phyloP scores from a whole-genome alignment of 2,888 invertebrate species.

The Muscina levida region DNA sequence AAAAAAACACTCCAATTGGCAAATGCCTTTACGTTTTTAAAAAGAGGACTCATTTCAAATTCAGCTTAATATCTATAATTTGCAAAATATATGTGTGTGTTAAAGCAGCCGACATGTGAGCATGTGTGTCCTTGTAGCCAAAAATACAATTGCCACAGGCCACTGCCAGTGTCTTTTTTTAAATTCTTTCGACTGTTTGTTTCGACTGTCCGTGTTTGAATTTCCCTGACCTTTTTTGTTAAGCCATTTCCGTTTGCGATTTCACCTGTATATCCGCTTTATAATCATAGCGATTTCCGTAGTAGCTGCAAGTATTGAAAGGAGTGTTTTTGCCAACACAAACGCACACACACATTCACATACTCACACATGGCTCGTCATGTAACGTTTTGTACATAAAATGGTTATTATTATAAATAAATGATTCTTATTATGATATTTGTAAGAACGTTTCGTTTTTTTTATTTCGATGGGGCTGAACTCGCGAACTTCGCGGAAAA shows the following conservation, averaged over 20 bases:
- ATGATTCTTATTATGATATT: constrained; percentile 57
- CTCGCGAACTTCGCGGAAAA: constrained; percentile 5
- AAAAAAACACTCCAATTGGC: constrained; percentile 6
- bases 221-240: constrained; percentile 18
- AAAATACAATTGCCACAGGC: not conserved
- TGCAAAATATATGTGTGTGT: constrained; percentile 48
- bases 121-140: not conserved
- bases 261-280: constrained; percentile 8
- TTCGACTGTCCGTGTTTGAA: not conserved
- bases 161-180: too few species aligned
- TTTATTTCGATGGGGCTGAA: constrained; percentile 20
- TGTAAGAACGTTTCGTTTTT: constrained; percentile 46
- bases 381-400: constrained; percentile 15
- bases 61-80: constrained; percentile 53
- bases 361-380: too few species aligned
- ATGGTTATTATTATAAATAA: constrained; percentile 56
- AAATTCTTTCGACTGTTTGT: not conserved
- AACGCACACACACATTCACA: too few species aligned
- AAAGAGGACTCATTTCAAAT: constrained; percentile 50
- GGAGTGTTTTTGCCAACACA: too few species aligned
- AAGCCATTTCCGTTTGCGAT: constrained; percentile 12
- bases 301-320: not conserved
- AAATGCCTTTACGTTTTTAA: not conserved
- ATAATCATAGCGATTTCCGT: not conserved
- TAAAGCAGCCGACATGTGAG: constrained; percentile 44